Base-by-base conservation (phyloP, 2,797 vertebrate genomes). In the Macroramphosus scolopax region DNA sequence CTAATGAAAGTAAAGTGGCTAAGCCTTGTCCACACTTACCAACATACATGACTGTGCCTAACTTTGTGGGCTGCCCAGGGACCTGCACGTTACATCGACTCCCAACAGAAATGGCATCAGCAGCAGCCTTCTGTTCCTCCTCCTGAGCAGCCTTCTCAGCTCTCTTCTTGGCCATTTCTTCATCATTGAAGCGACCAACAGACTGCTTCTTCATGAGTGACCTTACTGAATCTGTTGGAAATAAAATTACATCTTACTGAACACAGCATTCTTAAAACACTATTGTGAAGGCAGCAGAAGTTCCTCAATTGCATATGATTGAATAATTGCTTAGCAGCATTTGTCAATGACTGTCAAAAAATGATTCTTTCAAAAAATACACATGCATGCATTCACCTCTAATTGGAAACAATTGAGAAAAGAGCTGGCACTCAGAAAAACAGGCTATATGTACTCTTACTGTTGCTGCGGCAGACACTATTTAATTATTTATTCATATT, bases 1-100 rank as follows among this genome's bases (percentile, higher is more conserved):
- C 29, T 31, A 5, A 36, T 47, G n/a, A 52, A 51, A 53, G 7
- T 29, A 48, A 54, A 50, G 22, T 16, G 57, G 30, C 14, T 32
- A 30, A 31, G 24, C 39, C 55, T 59, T 15, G 43, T 11, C 26
- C 40, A 40, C 47, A 92, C 93, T 54, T 84, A 96, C 95, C 95
- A 29, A 93, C 93, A 80, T 88, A 96, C 93, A 95, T 94, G 51
- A 95, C 88, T 0, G 89, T 93, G 60, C 91, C 94, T 32, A 91
- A 65, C 76, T 92, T 94, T 2, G 70, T 83, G 51, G 92, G 90
- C 38, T 94, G 94, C 15, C 91, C 92, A 0, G 52, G 7, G 0
- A 87, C 80, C 53, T 71, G 85, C 63, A 95, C 92, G 76, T 94
- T 84, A 56, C 94, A 96, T 18, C 94, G 89, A 47, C 58, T 87